Conservation (phyloP, 2,113 vertebrate species). For the Lampris megalopsis region DNA sequence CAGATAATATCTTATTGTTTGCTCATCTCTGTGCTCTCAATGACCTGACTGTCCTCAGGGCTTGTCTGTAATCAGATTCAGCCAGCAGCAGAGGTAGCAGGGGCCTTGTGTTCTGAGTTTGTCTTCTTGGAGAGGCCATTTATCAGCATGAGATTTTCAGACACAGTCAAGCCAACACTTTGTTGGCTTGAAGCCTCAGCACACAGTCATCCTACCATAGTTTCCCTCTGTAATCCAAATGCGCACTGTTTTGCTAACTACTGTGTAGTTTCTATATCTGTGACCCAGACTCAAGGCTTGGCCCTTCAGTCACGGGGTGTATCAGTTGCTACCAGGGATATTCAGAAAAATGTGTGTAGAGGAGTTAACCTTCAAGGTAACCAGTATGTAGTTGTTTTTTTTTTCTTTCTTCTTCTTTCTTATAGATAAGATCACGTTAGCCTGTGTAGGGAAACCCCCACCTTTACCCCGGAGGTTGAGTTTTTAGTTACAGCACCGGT, state of each 20-base stretch:
- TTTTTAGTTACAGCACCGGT: slow-evolving; percentile 78
- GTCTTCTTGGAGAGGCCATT: slow-evolving; percentile 75
- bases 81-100: slow-evolving; percentile 76
- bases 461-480: slow-evolving; percentile 58
- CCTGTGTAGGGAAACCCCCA: slow-evolving; percentile 65
- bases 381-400: slow-evolving; percentile 34
- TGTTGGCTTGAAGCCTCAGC: slow-evolving; percentile 67
- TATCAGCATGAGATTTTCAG: slow-evolving; percentile 77
- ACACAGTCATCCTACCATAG: slow-evolving; percentile 44
- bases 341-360: not conserved
- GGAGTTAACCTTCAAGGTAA: slow-evolving; percentile 34
- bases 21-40: slow-evolving; percentile 84
- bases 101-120: slow-evolving; percentile 74
- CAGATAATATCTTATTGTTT: slow-evolving; percentile 89
- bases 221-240: slow-evolving; percentile 60
- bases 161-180: slow-evolving; percentile 68
- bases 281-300: slow-evolving; percentile 22
- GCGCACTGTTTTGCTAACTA: slow-evolving; percentile 45
- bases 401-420: slow-evolving; percentile 16
- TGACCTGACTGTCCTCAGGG: slow-evolving; percentile 84
- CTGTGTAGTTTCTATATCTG: slow-evolving; percentile 35
- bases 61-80: slow-evolving; percentile 83
- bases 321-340: slow-evolving; percentile 1
- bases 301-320: not conserved
- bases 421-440: slow-evolving; percentile 54